phyloP scores from a whole-genome alignment of 2,888 invertebrate genomes.

The Orthosia cruda region DNA sequence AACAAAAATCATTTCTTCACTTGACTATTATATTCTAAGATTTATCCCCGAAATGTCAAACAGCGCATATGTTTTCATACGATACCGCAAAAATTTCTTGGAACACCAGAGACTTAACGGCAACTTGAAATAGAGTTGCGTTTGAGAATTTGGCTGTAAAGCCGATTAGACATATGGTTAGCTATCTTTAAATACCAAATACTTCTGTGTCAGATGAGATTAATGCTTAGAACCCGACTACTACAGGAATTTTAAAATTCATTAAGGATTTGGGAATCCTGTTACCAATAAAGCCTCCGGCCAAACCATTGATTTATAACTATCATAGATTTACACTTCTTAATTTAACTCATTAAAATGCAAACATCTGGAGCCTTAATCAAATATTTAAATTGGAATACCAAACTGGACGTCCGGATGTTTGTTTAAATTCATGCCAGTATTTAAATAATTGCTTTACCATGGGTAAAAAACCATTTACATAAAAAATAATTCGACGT shows the following conservation, averaged over 20 bases:
- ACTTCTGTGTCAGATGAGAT: constrained; percentile 7
- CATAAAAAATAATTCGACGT: constrained; percentile 22
- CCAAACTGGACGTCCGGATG: constrained; percentile 51
- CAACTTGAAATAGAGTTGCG: too few relatives aligned
- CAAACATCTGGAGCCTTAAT: constrained; percentile 61
- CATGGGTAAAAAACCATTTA: constrained; percentile 39
- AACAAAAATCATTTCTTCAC: too few relatives aligned
- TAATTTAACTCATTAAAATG: constrained; percentile 62
- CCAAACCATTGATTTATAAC: constrained; percentile 45
- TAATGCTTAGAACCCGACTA: background rate
- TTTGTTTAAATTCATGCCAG: constrained; percentile 59
- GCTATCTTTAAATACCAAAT: constrained; percentile 6
- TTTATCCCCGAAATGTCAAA: background rate
- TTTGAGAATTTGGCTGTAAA: background rate
- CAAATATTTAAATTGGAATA: constrained; percentile 68
- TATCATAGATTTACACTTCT: constrained; percentile 55
- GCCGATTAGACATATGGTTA: background rate
- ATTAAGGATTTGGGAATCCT: constrained; percentile 41
- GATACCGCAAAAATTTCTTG: background rate
- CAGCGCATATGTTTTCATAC: too few relatives aligned
- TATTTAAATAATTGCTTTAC: constrained; percentile 56
- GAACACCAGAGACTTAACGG: too few relatives aligned
- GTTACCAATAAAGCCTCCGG: constrained; percentile 36
- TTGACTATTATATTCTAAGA: background rate
- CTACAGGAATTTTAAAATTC: constrained; percentile 7